These are phyloP conservation scores for Phalera bucephala DNA, from an alignment of 2,888 invertebrate species.

Conservation along the genomic window DNA sequence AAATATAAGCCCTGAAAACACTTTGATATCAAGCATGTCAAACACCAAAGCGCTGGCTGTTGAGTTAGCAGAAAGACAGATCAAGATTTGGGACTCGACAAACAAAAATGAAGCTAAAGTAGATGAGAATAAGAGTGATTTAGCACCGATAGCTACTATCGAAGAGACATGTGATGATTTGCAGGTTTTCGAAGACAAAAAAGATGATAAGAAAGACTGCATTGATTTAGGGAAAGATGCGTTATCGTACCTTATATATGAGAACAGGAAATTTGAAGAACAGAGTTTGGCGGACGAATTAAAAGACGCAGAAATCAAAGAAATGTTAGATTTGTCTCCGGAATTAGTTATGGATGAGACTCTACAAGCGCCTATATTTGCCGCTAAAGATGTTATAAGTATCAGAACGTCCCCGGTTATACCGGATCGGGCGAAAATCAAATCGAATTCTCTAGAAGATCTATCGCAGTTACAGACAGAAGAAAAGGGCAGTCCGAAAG, in stretches of 20 bases:
- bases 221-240: slow-evolving; percentile 74
- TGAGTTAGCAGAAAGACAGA: slow-evolving; percentile 57
- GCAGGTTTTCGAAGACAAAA: slow-evolving; percentile 59
- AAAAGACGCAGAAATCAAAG: slow-evolving; percentile 65
- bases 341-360: slow-evolving; percentile 68
- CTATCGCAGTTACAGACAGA: slow-evolving; percentile 43
- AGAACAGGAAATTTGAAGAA: slow-evolving; percentile 52
- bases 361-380: slow-evolving; percentile 53
- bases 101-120: slow-evolving; percentile 44
- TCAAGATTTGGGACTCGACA: slow-evolving; percentile 52
- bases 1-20: slow-evolving; percentile 85
- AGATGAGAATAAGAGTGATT: slow-evolving; percentile 51
- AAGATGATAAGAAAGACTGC: slow-evolving; percentile 42
- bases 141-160: slow-evolving; percentile 72
- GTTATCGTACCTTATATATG: slow-evolving; percentile 64
- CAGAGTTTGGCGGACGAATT: slow-evolving; percentile 60
- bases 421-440: slow-evolving; percentile 68
- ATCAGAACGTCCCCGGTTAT: slow-evolving; percentile 57
- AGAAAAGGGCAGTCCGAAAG: slow-evolving; percentile 54
- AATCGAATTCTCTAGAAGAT: slow-evolving; percentile 68
- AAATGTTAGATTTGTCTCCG: slow-evolving; percentile 67
- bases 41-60: slow-evolving; percentile 63
- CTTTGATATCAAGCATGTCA: slow-evolving; percentile 70
- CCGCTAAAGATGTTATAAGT: slow-evolving; percentile 51
- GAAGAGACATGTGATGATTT: slow-evolving; percentile 66